Evolutionary conservation across 2,797 vertebrate genomes (phyloP).

Genomic region (Microctenopoma lineatum): DNA sequence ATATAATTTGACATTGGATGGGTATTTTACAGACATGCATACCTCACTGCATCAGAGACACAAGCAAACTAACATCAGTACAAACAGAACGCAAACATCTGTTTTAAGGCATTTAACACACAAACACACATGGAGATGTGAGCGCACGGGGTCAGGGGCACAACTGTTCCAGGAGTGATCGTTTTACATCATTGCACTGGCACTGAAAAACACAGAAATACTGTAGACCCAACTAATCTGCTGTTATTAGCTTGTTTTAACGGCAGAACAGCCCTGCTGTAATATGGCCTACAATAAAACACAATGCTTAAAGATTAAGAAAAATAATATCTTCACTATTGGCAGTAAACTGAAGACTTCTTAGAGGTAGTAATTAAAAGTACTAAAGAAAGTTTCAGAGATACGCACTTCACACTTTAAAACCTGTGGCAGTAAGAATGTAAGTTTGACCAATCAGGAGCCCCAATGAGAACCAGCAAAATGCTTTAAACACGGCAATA

Average conservation of each 20-base stretch:
- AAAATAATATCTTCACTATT: constrained; percentile 11
- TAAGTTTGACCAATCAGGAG: constrained; percentile 11
- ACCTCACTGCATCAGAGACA: constrained; percentile 54
- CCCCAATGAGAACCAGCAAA: constrained; percentile 13
- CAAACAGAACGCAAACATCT: constrained; percentile 51
- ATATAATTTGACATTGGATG: constrained; percentile 26
- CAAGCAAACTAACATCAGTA: constrained; percentile 46
- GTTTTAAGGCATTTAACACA: constrained; percentile 67
- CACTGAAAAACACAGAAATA: constrained; percentile 44
- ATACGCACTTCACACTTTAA: constrained; percentile 33
- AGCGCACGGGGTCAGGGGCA: constrained; percentile 51
- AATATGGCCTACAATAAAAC: constrained; percentile 34
- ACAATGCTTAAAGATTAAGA: not conserved
- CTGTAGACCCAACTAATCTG: constrained; percentile 19
- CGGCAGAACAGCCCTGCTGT: constrained; percentile 4
- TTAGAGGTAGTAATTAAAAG: constrained; percentile 70
- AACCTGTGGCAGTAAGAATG: constrained; percentile 1
- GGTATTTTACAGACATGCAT: constrained; percentile 47
- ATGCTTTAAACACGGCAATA: constrained; percentile 3
- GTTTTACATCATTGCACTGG: constrained; percentile 28
- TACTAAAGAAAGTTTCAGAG: constrained; percentile 35
- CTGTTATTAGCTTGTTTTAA: constrained; percentile 10
- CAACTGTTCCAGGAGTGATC: constrained; percentile 50
- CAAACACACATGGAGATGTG: constrained; percentile 39
- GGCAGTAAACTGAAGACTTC: constrained; percentile 55